These are phyloP conservation scores for Lepus townsendii DNA, from an alignment of 2,797 vertebrate species.

Conservation along the genomic window DNA sequence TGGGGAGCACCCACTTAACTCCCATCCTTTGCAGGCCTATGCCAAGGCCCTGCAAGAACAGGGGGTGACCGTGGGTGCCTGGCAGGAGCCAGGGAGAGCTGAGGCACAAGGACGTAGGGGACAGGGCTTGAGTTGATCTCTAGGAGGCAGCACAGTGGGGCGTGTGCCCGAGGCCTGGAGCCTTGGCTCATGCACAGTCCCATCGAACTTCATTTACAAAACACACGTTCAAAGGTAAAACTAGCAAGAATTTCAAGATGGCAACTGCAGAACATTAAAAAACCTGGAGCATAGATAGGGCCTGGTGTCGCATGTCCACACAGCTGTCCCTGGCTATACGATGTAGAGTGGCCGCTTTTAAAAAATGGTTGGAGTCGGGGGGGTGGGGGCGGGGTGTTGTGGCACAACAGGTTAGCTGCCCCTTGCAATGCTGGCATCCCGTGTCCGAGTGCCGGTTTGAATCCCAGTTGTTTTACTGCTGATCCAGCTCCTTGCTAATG, in stretches of 20 bases:
- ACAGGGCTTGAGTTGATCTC: background rate
- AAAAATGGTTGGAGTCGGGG: no score
- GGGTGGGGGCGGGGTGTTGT: no score
- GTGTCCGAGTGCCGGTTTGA: no score
- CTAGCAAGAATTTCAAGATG: background rate
- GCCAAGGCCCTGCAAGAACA: background rate
- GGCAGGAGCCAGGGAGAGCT: background rate
- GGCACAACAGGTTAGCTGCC: no score
- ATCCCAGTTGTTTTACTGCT: no score
- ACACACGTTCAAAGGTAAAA: background rate
- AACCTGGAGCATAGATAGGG: background rate
- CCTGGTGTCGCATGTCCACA: background rate
- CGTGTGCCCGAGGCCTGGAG: background rate
- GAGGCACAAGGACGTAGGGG: background rate
- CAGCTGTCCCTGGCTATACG: background rate
- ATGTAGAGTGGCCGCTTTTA: background rate
- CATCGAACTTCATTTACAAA: background rate
- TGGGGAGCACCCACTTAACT: accelerated
- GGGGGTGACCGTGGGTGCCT: background rate
- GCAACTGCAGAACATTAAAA: no score
- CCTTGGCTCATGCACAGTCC: background rate
- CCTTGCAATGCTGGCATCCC: no score
- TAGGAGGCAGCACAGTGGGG: background rate
- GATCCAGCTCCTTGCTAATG: no score
- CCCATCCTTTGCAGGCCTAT: background rate